Conservation (phyloP, 2,113 vertebrate species). For the Macheiramphus alcinus region DNA sequence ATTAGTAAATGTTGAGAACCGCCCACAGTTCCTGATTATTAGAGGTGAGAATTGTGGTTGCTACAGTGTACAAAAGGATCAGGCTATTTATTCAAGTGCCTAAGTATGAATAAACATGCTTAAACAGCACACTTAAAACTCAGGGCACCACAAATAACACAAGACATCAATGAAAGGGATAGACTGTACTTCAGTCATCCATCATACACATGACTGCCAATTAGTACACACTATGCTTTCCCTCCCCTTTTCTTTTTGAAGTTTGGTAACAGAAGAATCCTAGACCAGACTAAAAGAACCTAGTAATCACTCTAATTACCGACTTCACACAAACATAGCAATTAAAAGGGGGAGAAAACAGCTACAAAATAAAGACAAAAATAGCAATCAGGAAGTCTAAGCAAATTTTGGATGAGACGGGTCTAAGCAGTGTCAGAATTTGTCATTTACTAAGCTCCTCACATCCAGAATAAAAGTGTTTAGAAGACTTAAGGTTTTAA, state of each 20-base stretch:
- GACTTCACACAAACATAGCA: neutral
- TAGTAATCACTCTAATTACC: neutral
- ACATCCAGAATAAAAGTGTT: neutral
- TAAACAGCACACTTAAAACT: neutral
- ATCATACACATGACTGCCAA: rapidly evolving
- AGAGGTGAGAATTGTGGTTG: neutral
- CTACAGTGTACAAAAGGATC: neutral
- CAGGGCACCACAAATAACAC: neutral
- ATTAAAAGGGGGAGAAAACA: neutral
- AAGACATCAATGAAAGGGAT: neutral
- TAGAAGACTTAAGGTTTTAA: neutral
- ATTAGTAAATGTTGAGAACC: neutral
- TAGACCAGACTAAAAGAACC: neutral
- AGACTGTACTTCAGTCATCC: neutral
- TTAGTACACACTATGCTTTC: neutral
- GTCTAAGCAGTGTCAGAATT: neutral
- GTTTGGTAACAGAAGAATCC: neutral
- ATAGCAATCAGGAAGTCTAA: neutral
- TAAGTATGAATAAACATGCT: neutral
- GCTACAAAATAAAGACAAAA: neutral
- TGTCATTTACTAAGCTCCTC: neutral
- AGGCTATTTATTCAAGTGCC: neutral
- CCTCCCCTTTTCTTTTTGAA: neutral
- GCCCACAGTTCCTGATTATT: neutral
- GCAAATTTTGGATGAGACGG: neutral